phyloP scores from a whole-genome alignment of 1,140 invertebrate genomes.

The Eupeodes corollae region DNA sequence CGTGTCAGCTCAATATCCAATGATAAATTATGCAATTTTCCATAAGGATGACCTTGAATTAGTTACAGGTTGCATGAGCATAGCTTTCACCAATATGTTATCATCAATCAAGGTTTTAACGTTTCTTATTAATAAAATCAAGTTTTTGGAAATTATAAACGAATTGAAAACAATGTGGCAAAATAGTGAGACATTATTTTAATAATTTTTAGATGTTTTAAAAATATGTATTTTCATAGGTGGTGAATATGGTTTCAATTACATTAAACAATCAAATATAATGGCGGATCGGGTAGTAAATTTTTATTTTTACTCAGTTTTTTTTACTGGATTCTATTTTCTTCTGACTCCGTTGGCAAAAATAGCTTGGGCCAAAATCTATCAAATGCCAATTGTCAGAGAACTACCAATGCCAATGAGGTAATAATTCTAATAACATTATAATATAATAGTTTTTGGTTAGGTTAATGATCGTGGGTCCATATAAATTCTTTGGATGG shows the following conservation, averaged over 20 bases:
- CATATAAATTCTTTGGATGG: no score
- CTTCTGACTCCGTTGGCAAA: slow-evolving; percentile 21
- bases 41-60: slow-evolving; percentile 21
- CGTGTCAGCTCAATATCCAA: slow-evolving; percentile 23
- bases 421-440: slow-evolving; percentile 5
- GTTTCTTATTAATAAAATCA: slow-evolving; percentile 18
- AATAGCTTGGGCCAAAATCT: slow-evolving; percentile 11
- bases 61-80: slow-evolving; percentile 24
- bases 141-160: slow-evolving; percentile 19
- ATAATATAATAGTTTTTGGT: no score
- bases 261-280: slow-evolving; percentile 15
- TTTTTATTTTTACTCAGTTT: slow-evolving; percentile 20
- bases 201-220: neutral
- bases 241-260: neutral
- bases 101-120: slow-evolving; percentile 26
- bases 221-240: slow-evolving; percentile 1
- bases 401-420: slow-evolving; percentile 32
- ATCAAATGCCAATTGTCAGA: slow-evolving; percentile 3
- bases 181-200: slow-evolving; percentile 14
- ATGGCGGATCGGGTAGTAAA: slow-evolving; percentile 14
- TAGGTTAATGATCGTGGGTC: no score
- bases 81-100: slow-evolving; percentile 25
- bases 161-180: slow-evolving; percentile 21
- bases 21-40: slow-evolving; percentile 20
- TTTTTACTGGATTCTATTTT: slow-evolving; percentile 23